phyloP scores from a whole-genome alignment of 2,888 invertebrate genomes.

The Rugalucina vietnamica region DNA sequence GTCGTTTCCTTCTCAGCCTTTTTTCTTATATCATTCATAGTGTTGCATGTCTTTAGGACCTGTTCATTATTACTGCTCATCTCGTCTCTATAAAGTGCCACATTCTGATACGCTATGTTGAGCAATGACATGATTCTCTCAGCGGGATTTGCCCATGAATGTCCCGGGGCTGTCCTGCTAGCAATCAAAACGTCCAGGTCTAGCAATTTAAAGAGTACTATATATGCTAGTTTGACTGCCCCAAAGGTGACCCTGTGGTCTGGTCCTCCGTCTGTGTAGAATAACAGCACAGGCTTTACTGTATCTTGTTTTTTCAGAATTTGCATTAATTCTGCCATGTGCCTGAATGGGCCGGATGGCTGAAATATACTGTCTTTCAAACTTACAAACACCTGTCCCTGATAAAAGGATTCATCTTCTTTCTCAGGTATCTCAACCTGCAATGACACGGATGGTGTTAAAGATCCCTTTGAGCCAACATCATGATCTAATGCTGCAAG shows the following conservation, averaged over 20 bases:
- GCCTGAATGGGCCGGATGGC: conserved; percentile 20
- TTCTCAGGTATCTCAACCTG: conserved; percentile 39
- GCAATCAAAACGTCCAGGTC: conserved; percentile 40
- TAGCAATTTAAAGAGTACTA: conserved; percentile 30
- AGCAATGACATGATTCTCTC: conserved; percentile 58
- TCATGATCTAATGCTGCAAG: conserved; percentile 48
- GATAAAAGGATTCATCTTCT: conserved; percentile 36
- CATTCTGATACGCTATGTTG: conserved; percentile 59
- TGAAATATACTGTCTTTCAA: conserved; percentile 45
- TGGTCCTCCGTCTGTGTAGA: conserved; percentile 44
- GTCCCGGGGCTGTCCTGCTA: conserved; percentile 56
- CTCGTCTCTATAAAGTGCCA: conserved; percentile 38
- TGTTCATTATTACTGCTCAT: conserved; percentile 35
- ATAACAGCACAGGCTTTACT: not conserved
- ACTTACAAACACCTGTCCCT: conserved; percentile 35
- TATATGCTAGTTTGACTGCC: conserved; percentile 41
- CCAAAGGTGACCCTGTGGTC: conserved; percentile 39
- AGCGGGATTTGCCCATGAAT: conserved; percentile 56
- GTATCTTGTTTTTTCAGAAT: not conserved
- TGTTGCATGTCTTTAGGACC: conserved; percentile 23
- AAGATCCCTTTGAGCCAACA: conserved; percentile 36
- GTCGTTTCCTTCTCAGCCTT: no score
- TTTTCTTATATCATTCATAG: conserved; percentile 55
- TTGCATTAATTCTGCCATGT: conserved; percentile 15
- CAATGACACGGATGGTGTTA: conserved; percentile 49